Conservation (phyloP, 2,797 vertebrate genomes). For the Sebastes cheni region DNA sequence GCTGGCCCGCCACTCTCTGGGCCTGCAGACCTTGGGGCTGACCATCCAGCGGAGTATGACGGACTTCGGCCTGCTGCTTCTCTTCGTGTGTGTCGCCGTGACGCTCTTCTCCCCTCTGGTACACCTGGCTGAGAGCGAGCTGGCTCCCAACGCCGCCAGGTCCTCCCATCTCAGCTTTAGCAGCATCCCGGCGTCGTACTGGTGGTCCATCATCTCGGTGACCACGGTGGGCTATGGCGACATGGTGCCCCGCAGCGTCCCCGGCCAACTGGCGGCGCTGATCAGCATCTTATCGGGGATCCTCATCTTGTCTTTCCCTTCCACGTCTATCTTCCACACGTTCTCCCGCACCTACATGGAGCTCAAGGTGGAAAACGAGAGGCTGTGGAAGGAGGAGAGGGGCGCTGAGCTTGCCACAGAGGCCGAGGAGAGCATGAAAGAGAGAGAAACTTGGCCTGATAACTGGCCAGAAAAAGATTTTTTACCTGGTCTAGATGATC, state of each 20-base stretch:
- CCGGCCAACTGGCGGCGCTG: conserved; percentile 89
- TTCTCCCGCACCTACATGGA: conserved; percentile 88
- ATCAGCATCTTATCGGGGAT: conserved; percentile 91
- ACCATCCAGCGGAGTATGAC: conserved; percentile 85
- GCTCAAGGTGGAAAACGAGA: conserved; percentile 80
- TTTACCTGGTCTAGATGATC: conserved; percentile 1
- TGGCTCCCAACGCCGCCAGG: conserved; percentile 82
- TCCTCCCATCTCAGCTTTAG: conserved; percentile 85
- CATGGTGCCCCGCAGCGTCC: conserved; percentile 90
- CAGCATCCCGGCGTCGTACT: conserved; percentile 91
- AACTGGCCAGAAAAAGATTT: conserved; percentile 1
- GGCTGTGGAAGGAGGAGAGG: conserved; percentile 61
- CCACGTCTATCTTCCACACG: conserved; percentile 91
- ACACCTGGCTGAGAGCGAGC: conserved; percentile 88
- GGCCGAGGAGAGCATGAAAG: conserved; percentile 32
- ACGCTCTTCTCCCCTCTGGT: conserved; percentile 89
- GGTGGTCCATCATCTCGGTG: conserved; percentile 95
- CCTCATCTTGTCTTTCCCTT: conserved; percentile 92
- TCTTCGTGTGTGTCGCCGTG: conserved; percentile 88
- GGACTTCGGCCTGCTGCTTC: conserved; percentile 89
- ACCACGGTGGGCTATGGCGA: conserved; percentile 92
- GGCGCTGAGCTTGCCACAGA: conserved; percentile 36
- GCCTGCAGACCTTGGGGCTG: conserved; percentile 89
- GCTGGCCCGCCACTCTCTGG: conserved; percentile 89
- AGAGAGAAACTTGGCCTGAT: conserved; percentile 18